Evolutionary conservation across 2,888 invertebrate genomes (phyloP), one percentile per base, ranked within the genome.

Genomic region (Patella ulyssiponensis): DNA sequence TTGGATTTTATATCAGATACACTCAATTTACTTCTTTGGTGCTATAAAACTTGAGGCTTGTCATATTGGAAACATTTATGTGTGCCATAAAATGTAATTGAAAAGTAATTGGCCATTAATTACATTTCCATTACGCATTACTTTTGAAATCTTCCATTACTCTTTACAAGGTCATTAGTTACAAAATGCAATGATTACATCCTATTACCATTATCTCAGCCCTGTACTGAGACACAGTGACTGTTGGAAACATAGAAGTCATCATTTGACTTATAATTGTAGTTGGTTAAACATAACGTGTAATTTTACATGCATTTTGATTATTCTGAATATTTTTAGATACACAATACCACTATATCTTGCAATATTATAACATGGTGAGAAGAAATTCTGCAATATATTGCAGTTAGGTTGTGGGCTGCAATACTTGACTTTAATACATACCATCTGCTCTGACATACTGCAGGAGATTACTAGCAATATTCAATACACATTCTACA

Each of bases 401-500:
- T 52, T 7, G 70, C 15, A 23, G 14, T n/a, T 51, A 74, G 17
- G 17, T 70, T n/a, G 14, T 72, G 52, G 53, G 15, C 20, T 20
- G 11, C 71, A 77, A 75, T 69, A 69, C 53, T 27, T 15, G 51
- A 54, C 3, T 11, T 11, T 51, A 5, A n/a, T 56, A 54, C 78
- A 64, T 82, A 87, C 88, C 86, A 79, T 81, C 81, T 54, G 79
- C 23, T 78, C 81, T 83, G 23, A 86, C 81, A 73, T 83, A 82
- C 64, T 85, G 82, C 72, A 87, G 77, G 17, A 89, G 80, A 23
- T 82, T 85, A n/a, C 86, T 85, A 70, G 85, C 78, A 27, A 88
- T 84, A 70, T 84, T 80, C 51, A 86, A 78, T n/a, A 88, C 81
- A 82, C 88, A 88, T 80, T 87, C 86, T 51, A 86, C 77, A 77